Evolutionary conservation across 2,797 vertebrate genomes (phyloP).

Genomic region (Pangasius sanitwongsei): DNA sequence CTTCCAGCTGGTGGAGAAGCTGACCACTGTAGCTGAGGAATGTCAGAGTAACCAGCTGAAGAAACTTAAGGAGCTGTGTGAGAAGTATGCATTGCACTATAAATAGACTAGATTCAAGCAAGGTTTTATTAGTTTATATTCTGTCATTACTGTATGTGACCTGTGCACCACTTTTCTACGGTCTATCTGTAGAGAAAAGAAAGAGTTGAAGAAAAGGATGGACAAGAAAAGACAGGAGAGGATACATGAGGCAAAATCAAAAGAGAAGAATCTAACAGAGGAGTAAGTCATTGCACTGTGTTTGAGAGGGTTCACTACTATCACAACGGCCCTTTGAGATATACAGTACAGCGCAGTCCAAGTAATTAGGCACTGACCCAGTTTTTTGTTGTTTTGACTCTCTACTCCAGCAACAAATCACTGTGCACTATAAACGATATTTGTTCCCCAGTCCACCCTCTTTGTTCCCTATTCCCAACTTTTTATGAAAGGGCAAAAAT

Average conservation of each 20-base stretch:
- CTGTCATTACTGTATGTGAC: not conserved
- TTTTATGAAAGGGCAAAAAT: not conserved
- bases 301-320: not conserved
- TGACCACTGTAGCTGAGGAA: conserved; percentile 90
- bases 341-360: not conserved
- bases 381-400: not conserved
- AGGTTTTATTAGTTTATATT: not conserved
- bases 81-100: conserved; percentile 81
- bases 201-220: conserved; percentile 98
- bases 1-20: conserved; percentile 89
- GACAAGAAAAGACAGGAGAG: conserved; percentile 97
- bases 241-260: conserved; percentile 92
- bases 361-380: not conserved
- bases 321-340: conserved; percentile 20
- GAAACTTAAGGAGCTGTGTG: conserved; percentile 92
- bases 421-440: not conserved
- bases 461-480: not conserved
- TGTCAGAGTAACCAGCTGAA: conserved; percentile 93
- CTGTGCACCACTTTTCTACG: not conserved
- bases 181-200: conserved; percentile 85
- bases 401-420: not conserved
- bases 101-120: not conserved
- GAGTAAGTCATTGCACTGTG: conserved; percentile 81
- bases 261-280: conserved; percentile 93
- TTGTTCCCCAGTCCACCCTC: not conserved